Evolutionary conservation across 2,888 invertebrate species (phyloP).

Genomic region (Heliconius erato): DNA sequence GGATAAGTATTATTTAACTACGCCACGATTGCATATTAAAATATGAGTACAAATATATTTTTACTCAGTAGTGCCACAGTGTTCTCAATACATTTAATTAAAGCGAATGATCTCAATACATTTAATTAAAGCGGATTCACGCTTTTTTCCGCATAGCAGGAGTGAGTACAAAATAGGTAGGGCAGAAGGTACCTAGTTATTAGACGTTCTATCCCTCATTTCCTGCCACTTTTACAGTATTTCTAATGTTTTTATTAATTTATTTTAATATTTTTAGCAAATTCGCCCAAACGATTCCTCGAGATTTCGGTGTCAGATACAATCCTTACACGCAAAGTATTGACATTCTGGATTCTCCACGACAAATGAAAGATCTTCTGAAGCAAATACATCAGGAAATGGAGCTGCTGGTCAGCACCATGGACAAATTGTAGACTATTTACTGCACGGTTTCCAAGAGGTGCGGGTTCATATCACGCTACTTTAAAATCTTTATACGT

Average conservation of each 20-base stretch:
- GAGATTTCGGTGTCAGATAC: conserved; percentile 97
- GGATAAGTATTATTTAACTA: no score
- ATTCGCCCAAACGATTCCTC: conserved; percentile 96
- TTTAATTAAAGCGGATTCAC: no score
- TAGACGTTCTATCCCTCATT: no score
- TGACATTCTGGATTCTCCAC: conserved; percentile 96
- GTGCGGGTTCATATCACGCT: neutral
- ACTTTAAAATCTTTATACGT: neutral
- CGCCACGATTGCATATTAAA: no score
- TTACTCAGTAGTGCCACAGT: neutral
- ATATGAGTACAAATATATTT: neutral
- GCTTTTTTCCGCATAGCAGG: neutral
- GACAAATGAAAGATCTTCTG: conserved; percentile 94
- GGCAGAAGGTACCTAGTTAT: no score
- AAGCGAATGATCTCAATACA: neutral
- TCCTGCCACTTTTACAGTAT: no score
- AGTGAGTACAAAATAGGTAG: no score
- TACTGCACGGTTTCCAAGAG: neutral
- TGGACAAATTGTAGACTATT: conserved; percentile 87
- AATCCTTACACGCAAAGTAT: conserved; percentile 98
- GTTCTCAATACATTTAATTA: neutral
- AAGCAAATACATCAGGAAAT: conserved; percentile 92
- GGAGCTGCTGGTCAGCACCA: conserved; percentile 90
- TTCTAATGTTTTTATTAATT: neutral
- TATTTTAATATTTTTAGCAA: conserved; percentile 87